Conservation (phyloP, 2,113 vertebrate species). For the Sakesphorus luctuosus region DNA sequence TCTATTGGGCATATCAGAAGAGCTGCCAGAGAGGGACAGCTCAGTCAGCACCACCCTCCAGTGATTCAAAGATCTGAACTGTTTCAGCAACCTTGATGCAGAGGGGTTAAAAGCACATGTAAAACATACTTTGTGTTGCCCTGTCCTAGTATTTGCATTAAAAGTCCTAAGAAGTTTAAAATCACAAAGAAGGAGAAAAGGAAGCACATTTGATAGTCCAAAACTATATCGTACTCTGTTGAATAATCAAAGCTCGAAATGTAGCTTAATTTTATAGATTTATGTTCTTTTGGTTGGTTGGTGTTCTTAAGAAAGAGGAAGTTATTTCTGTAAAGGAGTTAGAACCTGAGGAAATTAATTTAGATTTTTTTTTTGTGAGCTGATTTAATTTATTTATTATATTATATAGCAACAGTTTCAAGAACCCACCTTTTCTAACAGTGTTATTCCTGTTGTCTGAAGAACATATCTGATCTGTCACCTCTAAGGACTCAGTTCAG, state of each 20-base stretch:
- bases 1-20: neutral
- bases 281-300: neutral
- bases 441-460: neutral
- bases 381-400: neutral
- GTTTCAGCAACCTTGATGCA: slow-evolving; percentile 23
- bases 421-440: neutral
- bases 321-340: neutral
- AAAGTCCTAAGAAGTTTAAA: slow-evolving; percentile 44
- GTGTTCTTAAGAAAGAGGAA: slow-evolving; percentile 2
- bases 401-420: neutral
- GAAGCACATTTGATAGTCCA: neutral
- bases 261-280: slow-evolving; percentile 11
- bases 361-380: neutral
- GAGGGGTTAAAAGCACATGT: slow-evolving; percentile 37
- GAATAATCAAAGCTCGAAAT: slow-evolving; percentile 33
- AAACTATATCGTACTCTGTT: neutral
- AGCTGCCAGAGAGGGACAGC: neutral
- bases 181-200: neutral
- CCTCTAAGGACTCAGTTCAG: neutral
- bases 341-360: neutral
- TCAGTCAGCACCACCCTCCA: neutral
- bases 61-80: neutral
- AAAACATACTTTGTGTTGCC: neutral
- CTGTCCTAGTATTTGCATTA: neutral
- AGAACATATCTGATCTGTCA: neutral